Conservation (phyloP, 2,888 invertebrate species). For the Drosophila peninsularis region DNA sequence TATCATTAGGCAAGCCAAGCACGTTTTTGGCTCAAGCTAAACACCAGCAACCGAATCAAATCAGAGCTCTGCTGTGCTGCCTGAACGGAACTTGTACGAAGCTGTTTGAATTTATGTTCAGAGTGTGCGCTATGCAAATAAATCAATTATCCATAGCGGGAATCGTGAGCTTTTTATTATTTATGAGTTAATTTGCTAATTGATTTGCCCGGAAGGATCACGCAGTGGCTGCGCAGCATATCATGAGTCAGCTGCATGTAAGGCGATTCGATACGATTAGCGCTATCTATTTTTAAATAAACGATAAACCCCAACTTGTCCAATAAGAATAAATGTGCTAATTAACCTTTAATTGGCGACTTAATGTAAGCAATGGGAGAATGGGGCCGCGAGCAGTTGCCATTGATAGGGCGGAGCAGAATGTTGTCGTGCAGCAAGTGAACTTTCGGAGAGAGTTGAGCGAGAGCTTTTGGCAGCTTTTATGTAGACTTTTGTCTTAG, state of each 20-base stretch:
- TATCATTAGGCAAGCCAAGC: slow-evolving; percentile 15
- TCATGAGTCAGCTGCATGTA: slow-evolving; percentile 44
- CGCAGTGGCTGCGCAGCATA: slow-evolving; percentile 14
- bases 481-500: slow-evolving; percentile 34
- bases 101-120: slow-evolving; percentile 15
- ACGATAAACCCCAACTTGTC: background rate
- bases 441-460: slow-evolving; percentile 17
- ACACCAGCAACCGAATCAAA: slow-evolving; percentile 6
- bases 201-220: slow-evolving; percentile 47
- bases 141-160: slow-evolving; percentile 40
- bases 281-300: slow-evolving; percentile 20
- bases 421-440: background rate
- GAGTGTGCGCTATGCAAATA: slow-evolving; percentile 42
- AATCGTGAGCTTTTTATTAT: slow-evolving; percentile 39
- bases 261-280: slow-evolving; percentile 32
- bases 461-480: slow-evolving; percentile 38
- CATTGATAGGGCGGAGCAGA: slow-evolving; percentile 31
- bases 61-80: background rate
- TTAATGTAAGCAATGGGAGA: background rate
- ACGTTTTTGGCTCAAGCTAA: slow-evolving; percentile 8
- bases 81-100: slow-evolving; percentile 30
- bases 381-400: background rate
- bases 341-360: background rate
- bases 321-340: slow-evolving; percentile 13
- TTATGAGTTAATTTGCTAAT: slow-evolving; percentile 39